phyloP scores from a whole-genome alignment of 2,113 vertebrate species.

The Thomomys bottae region DNA sequence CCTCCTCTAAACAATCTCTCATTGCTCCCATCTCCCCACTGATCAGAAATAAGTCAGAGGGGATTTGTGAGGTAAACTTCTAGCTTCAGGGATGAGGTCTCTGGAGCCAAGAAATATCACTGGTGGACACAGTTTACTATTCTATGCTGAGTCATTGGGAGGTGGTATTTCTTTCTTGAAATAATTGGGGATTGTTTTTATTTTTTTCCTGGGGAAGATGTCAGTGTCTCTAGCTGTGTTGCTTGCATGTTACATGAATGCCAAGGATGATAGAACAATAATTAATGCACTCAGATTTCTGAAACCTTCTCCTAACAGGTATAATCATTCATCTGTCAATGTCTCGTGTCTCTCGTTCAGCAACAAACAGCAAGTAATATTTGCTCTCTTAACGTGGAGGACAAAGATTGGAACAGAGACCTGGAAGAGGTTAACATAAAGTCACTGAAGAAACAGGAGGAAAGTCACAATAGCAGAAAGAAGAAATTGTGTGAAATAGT shows the following conservation, averaged over 20 bases:
- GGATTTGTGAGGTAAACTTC: constrained; percentile 46
- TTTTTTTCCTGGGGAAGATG: constrained; percentile 20
- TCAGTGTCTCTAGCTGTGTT: neutral
- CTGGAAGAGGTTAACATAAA: too few relatives aligned
- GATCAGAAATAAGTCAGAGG: constrained; percentile 57
- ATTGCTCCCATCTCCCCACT: constrained; percentile 16
- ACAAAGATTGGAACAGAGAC: rapidly evolving
- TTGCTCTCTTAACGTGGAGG: neutral
- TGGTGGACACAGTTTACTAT: constrained; percentile 32
- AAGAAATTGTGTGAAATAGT: neutral
- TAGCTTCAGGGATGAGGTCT: constrained; percentile 13
- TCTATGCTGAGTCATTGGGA: constrained; percentile 68
- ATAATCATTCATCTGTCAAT: neutral
- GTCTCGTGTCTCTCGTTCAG: neutral
- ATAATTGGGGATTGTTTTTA: constrained; percentile 11
- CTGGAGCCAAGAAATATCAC: constrained; percentile 2
- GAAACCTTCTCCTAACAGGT: neutral
- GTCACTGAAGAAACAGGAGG: neutral
- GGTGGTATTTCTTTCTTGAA: constrained; percentile 38
- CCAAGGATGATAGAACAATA: neutral
- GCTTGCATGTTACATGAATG: neutral
- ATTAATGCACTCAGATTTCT: neutral
- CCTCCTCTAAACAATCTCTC: constrained; percentile 33
- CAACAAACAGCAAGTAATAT: too few relatives aligned
- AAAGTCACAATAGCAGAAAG: neutral